Evolutionary conservation across 2,888 invertebrate species (phyloP), one percentile per base, ranked within the genome.

Genomic region (Drosophila paracracens): DNA sequence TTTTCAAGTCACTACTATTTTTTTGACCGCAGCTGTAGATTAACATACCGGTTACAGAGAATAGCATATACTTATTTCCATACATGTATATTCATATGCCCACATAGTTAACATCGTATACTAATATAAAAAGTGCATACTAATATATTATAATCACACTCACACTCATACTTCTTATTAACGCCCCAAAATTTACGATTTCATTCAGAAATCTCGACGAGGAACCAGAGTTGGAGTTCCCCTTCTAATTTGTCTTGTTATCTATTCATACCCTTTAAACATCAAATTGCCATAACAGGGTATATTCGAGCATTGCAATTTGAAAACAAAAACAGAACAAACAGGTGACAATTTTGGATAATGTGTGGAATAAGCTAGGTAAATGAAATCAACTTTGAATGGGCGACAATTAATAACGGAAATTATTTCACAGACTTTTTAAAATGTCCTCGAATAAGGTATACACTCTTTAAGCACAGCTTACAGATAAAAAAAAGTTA

Each of bases 141-240:
- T 71, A 76, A 79, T 73, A 68, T 81, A 74, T 81, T 81, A 66
- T 69, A 67, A 79, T 64, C 63, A 66, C 65, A 62, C 53, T 67
- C 70, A 66, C 63, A 62, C 56, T 69, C 69, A 62, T 38, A 50
- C 40, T 36, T 54, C 50, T 59, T 56, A 59, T 54, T 70, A 72
- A 64, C 35, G 64, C 43, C 38, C 33, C 25, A 13, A 65, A 72
- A 65, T 76, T 73, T 83, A 81, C 83, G 77, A 68, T 83, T 81
- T 81, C 77, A 81, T 81, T 83, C 81, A 83, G 33, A 40, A 40
- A 68, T 58, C 21, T 35, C 29, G 13, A 8, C 16, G 25, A 46
- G 21, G 21, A 25, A 25, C 31, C 13, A 48, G 21, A 8, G 16
- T 8, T 46, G 16, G 16, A 8, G 4, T 16, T 25, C 31, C 48